Base-by-base conservation (phyloP, 1,140 invertebrate genomes). In the Triops cancriformis region DNA sequence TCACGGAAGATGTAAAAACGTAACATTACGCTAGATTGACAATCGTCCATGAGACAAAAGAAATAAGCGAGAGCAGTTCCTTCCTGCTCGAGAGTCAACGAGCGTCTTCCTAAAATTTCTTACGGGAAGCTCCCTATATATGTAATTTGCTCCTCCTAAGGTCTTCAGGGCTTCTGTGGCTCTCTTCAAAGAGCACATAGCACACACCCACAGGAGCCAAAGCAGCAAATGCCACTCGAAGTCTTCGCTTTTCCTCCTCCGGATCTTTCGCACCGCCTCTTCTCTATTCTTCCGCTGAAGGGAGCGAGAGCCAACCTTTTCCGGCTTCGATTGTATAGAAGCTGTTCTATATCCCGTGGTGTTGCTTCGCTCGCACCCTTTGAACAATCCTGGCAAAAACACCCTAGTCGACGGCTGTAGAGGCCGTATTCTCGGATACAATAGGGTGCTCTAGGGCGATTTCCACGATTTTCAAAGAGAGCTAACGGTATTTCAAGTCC, bases 111-210 rank as follows among this genome's bases (percentile, higher is more conserved):
- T 64, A n/a, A 23, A 64, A 10, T 23, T 64, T 64, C 18, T 64
- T 64, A 64, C 51, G 51, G 51, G 23, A 64, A 23, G 51, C 51
- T 64, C 51, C 51, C 51, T 64, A 64, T 64, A 64, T 64, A 37
- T 37, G 31, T 37, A 64, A 64, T 64, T 64, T 64, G 23, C 51
- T 64, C 51, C 14, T 37, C 31, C 31, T 37, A 37, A 37, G 51
- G 51, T 23, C 51, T 64, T 64, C 23, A 37, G 31, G 31, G 51
- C 51, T 64, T 64, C 10, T 64, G 14, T 18, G 5, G 14, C 14
- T 18, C 51, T 64, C 51, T 18, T 1, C 10, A n/a, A n/a, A 23
- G 51, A n/a, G 18, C 51, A 23, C 31, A 64, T 23, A 64, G 51
- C 51, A 64, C 51, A 64, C 51, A 64, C 51, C 51, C 51, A 10